Conservation (phyloP, 2,113 vertebrate genomes). For the Rynchops niger region DNA sequence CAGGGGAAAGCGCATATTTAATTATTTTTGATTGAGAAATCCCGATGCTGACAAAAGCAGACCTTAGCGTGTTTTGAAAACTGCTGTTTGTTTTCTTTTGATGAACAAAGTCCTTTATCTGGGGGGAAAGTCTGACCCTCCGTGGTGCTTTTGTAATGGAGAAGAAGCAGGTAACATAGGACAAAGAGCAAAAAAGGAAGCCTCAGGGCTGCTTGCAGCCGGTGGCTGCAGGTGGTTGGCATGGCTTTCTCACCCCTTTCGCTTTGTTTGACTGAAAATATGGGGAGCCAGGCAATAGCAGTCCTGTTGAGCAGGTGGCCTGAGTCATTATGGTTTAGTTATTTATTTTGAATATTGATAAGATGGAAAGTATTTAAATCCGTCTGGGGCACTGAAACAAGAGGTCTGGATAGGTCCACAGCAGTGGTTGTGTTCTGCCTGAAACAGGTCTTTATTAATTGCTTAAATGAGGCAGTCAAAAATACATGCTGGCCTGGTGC, state of each 20-base stretch:
- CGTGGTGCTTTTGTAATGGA: fast-evolving
- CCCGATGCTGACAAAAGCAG: background rate
- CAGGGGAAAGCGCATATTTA: fast-evolving
- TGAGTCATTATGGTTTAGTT: background rate
- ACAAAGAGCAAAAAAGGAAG: background rate
- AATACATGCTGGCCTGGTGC: background rate
- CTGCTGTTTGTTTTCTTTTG: background rate
- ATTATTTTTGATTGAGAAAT: background rate
- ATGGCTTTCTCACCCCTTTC: background rate
- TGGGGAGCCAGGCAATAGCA: background rate
- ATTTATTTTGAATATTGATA: constrained; percentile 10
- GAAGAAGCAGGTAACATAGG: background rate
- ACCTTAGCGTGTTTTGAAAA: background rate
- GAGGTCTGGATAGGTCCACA: background rate
- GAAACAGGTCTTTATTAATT: background rate
- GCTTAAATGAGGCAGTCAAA: background rate
- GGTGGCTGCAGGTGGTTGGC: background rate
- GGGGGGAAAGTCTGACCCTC: background rate
- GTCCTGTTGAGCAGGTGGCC: background rate
- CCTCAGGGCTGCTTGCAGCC: background rate
- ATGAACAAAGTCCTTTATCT: background rate
- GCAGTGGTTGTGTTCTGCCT: background rate
- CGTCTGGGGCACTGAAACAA: background rate
- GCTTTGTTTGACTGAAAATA: background rate
- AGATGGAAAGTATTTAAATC: background rate